Evolutionary conservation across 2,113 vertebrate genomes (phyloP).

Genomic region (Phoxinus phoxinus): DNA sequence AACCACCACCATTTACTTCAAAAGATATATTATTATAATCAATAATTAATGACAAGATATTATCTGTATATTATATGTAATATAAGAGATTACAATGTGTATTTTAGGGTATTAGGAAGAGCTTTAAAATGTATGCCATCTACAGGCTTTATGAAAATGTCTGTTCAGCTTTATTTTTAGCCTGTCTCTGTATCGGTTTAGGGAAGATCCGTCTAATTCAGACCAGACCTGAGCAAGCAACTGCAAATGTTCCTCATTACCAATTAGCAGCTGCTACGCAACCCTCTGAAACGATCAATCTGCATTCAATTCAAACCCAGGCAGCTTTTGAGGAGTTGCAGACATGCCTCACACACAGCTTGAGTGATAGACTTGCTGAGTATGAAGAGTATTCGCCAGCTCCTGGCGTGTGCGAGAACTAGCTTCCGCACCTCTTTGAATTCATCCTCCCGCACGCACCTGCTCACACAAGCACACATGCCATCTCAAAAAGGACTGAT

Average conservation of each 20-base stretch:
- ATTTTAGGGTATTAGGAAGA: neutral
- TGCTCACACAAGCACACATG: neutral
- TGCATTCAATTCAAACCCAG: neutral
- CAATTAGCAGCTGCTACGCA: slow-evolving; percentile 36
- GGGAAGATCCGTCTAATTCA: slow-evolving; percentile 38
- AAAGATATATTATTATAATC: neutral
- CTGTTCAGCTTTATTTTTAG: slow-evolving; percentile 22
- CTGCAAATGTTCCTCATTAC: slow-evolving; percentile 30
- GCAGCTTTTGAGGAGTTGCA: slow-evolving; percentile 13
- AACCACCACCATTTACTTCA: neutral
- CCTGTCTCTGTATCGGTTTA: slow-evolving; percentile 15
- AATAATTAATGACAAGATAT: neutral
- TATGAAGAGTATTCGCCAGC: neutral
- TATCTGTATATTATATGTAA: too few relatives aligned
- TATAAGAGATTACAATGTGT: neutral
- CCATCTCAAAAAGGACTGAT: neutral
- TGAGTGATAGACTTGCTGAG: neutral
- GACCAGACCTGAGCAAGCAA: neutral
- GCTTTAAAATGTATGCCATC: neutral
- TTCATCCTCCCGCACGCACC: slow-evolving; percentile 6
- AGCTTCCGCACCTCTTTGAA: slow-evolving; percentile 33
- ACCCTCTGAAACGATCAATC: slow-evolving; percentile 19
- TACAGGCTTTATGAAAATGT: neutral
- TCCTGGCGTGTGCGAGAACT: neutral
- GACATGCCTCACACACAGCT: neutral